A percentile compares a stretch with the other conserved stretches of the same genome.
Conservation (phyloP, 2,888 invertebrate species). For the Drosophila pullipes region DNA sequence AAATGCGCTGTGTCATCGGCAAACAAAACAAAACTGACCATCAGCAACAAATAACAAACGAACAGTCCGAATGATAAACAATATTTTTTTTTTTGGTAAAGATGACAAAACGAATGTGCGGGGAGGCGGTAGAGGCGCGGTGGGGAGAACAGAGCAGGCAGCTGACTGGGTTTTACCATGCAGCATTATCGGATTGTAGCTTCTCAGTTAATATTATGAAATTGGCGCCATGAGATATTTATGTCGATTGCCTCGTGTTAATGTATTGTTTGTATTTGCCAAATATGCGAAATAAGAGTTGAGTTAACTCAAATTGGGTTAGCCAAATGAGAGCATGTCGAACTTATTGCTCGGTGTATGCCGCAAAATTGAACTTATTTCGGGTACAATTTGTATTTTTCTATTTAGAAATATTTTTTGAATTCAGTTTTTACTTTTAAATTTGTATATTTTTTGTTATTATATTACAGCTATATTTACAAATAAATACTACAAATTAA, state of each 20-base stretch:
- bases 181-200: constrained; percentile 54
- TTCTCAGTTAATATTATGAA: constrained; percentile 36
- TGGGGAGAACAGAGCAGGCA: constrained; percentile 8
- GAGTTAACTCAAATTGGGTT: constrained; percentile 11
- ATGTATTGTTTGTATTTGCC: constrained; percentile 42
- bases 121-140: not conserved
- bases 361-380: not conserved
- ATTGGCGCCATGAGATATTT: constrained; percentile 42
- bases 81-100: constrained; percentile 41
- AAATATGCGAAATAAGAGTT: constrained; percentile 39
- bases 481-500: not conserved
- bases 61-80: constrained; percentile 52
- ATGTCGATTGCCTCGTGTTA: constrained; percentile 26
- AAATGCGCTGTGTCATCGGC: constrained; percentile 67
- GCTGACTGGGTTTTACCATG: constrained; percentile 49
- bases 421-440: too few relatives aligned
- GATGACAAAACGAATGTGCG: constrained; percentile 22
- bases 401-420: too few relatives aligned
- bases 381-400: not conserved
- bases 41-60: constrained; percentile 54
- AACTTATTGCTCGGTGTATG: not conserved
- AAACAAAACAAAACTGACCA: constrained; percentile 77
- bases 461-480: not conserved
- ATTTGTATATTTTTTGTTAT: not conserved
- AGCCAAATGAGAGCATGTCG: not conserved